Evolutionary conservation across 2,113 vertebrate species (phyloP).

Genomic region (Machaerirhynchus nigripectus): DNA sequence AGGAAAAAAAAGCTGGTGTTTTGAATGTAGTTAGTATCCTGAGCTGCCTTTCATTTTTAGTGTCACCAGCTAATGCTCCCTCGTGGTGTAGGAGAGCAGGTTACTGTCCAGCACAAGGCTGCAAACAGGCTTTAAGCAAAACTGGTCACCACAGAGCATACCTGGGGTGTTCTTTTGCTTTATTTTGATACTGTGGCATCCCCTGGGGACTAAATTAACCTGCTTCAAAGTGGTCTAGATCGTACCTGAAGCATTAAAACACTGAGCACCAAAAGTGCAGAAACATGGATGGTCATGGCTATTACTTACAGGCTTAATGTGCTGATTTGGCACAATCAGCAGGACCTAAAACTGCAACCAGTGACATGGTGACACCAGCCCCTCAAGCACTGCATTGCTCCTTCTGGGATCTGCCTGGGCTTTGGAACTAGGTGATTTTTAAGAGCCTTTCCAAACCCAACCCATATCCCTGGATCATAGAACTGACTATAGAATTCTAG

Average conservation of each 20-base stretch:
- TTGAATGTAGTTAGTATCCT: neutral
- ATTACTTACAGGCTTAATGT: neutral
- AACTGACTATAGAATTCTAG: neutral
- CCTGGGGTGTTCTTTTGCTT: neutral
- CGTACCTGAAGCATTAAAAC: neutral
- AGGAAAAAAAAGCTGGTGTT: fast-evolving
- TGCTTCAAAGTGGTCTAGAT: neutral
- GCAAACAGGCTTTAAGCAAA: neutral
- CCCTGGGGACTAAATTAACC: neutral
- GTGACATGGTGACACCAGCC: neutral
- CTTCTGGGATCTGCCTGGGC: neutral
- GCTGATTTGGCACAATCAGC: neutral
- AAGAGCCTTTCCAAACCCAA: neutral
- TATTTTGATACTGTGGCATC: neutral
- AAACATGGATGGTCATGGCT: neutral
- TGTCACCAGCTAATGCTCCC: neutral
- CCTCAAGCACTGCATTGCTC: neutral
- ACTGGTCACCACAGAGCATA: neutral
- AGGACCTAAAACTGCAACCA: neutral
- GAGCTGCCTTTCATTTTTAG: neutral
- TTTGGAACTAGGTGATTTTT: neutral
- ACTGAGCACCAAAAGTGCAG: neutral
- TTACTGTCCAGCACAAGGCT: neutral
- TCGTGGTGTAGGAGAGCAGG: fast-evolving
- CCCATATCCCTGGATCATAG: neutral